phyloP scores from a whole-genome alignment of 2,888 invertebrate genomes.

The Cryptosula pallasiana region DNA sequence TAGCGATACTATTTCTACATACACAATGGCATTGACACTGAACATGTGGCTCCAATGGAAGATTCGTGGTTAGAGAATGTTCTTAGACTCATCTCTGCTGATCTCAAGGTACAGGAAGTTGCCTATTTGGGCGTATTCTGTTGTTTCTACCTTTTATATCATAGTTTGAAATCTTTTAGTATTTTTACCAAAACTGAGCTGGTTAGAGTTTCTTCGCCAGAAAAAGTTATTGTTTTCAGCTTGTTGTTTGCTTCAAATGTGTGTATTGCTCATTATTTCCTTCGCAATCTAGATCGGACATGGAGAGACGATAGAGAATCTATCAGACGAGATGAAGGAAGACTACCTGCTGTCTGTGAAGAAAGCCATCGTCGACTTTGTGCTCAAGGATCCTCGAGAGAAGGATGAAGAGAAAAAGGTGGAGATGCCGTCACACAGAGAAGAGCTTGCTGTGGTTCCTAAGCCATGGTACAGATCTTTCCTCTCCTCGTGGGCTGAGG shows the following conservation, averaged over 20 bases:
- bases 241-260: too few relatives aligned
- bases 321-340: constrained; percentile 73
- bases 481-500: constrained; percentile 55
- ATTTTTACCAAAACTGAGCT: too few relatives aligned
- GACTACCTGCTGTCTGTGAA: constrained; percentile 83
- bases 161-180: too few relatives aligned
- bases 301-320: constrained; percentile 53
- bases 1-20: constrained; percentile 82
- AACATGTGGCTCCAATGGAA: constrained; percentile 79
- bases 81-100: constrained; percentile 47
- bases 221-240: too few relatives aligned
- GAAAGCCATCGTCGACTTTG: constrained; percentile 83
- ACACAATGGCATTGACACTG: constrained; percentile 81
- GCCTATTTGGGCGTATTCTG: too few relatives aligned
- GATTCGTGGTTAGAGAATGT: constrained; percentile 63
- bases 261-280: too few relatives aligned
- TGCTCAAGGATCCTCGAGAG: constrained; percentile 69
- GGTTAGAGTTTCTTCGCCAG: too few relatives aligned
- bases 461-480: constrained; percentile 65
- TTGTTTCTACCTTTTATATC: too few relatives aligned
- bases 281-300: constrained; percentile 42
- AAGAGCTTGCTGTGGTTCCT: constrained; percentile 61
- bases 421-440: constrained; percentile 52
- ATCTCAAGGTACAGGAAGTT: constrained; percentile 36
- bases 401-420: constrained; percentile 46